Percentiles rank a stretch among this genome's conserved stretches.
These are phyloP conservation scores for Rhinolophus sinicus DNA, from an alignment of 2,113 vertebrate species.

Conservation along the genomic window DNA sequence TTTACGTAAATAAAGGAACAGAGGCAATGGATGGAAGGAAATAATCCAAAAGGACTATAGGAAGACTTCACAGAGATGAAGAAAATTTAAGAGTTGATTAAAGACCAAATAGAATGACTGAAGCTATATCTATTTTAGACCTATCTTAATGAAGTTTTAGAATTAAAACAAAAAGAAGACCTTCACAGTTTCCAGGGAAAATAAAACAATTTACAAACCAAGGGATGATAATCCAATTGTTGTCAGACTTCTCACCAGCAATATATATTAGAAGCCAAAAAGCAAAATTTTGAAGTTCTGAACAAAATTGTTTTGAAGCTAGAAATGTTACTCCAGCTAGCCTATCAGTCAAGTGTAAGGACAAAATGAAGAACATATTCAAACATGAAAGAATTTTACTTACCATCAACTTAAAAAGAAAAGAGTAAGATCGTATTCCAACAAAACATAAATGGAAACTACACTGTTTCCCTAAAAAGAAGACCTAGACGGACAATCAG, in stretches of 20 bases:
- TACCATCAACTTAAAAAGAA: background rate
- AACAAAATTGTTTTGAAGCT: background rate
- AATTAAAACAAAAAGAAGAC: background rate
- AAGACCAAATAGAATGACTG: background rate
- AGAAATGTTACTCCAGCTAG: background rate
- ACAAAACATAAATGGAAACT: background rate
- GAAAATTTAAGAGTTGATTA: background rate
- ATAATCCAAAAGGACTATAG: background rate
- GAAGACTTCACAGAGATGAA: background rate
- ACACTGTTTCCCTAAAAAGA: too few species aligned
- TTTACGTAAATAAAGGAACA: background rate
- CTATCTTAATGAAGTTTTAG: background rate
- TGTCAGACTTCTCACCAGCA: background rate
- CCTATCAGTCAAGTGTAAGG: background rate
- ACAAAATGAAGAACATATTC: background rate
- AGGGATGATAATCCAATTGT: background rate
- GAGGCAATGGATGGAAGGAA: background rate
- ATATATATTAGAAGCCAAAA: background rate
- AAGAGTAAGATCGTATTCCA: background rate
- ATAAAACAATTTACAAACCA: background rate
- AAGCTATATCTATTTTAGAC: background rate
- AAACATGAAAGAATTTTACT: background rate
- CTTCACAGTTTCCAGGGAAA: background rate
- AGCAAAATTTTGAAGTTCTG: conserved; percentile 1
- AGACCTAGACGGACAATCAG: too few species aligned